Evolutionary conservation across 2,797 vertebrate species (phyloP).

Genomic region (Brachymystax lenok): DNA sequence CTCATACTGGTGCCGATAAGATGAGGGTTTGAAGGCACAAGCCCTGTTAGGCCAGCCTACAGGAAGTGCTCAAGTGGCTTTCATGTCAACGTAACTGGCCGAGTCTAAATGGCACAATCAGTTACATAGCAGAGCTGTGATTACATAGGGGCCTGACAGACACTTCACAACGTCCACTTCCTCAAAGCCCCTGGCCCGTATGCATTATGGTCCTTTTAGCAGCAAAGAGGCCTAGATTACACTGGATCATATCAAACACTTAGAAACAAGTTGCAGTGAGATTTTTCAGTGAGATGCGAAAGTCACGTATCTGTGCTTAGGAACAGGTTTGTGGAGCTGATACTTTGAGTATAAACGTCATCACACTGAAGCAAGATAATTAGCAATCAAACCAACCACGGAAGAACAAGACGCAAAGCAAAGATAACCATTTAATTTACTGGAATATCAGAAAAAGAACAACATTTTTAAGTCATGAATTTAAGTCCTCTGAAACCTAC

Average conservation of each 20-base stretch:
- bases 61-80: constrained; percentile 37
- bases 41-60: constrained; percentile 8
- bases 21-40: constrained; percentile 34
- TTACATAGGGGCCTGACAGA: constrained; percentile 23
- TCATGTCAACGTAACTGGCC: constrained; percentile 49
- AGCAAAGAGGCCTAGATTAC: constrained; percentile 14
- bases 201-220: constrained; percentile 5
- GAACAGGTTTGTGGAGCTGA: background rate
- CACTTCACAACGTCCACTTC: constrained; percentile 21
- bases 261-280: background rate
- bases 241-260: constrained; percentile 5
- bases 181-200: constrained; percentile 20
- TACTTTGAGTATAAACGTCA: constrained; percentile 21
- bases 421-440: constrained; percentile 29
- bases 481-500: background rate
- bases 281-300: background rate
- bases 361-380: constrained; percentile 17
- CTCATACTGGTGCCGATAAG: constrained; percentile 25
- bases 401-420: constrained; percentile 10
- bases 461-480: too few relatives aligned
- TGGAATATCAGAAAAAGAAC: constrained; percentile 12
- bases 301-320: background rate
- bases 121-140: constrained; percentile 32
- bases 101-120: constrained; percentile 46
- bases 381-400: constrained; percentile 13